Evolutionary conservation across 1,140 invertebrate species (phyloP), one percentile per base, ranked within the genome.

Genomic region (Probaryconus sp.): DNA sequence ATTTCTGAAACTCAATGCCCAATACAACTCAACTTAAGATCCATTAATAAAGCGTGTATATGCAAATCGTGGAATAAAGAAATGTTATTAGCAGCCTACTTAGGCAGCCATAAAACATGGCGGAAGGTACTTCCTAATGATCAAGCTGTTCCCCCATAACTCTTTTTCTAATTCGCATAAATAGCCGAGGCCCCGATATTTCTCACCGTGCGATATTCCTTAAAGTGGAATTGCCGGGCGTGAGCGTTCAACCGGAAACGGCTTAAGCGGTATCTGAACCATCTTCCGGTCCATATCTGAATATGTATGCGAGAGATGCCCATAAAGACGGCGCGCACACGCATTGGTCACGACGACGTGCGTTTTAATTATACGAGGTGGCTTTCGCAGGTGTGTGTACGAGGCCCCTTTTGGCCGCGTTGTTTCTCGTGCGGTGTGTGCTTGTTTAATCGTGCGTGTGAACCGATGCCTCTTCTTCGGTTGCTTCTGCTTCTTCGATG

Each of bases 311-410:
- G 28, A 70, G n/a, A n/a, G 55, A 76, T 58, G 33, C 13, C 50
- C 37, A 55, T 74, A 74, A 79, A 78, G 68, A 77, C 61, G 60
- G 42, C n/a, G n/a, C n/a, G n/a, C n/a, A 74, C 71, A 73, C 48
- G 26, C 43, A 33, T 50, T 50, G 72, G 76, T 75, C 77, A 81
- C 58, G 63, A 73, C 75, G n/a, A n/a, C n/a, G n/a, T n/a, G n/a
- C n/a, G 73, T 78, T 79, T 81, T 81, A 83, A 82, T 83, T 81
- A 76, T 70, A 81, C 48, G 70, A 70, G 42, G n/a, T n/a, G 80
- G 47, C 56, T 75, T 75, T 79, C 58, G 80, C 81, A 83, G 81
- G 81, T 83, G 81, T 81, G 73, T 38, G 45, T 33, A 24, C 50
- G 63, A 43, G 51, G 61, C 20, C 51, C 40, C 50, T 42, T 67